Conservation (phyloP, 2,113 vertebrate genomes). For the Myxocyprinus asiaticus region DNA sequence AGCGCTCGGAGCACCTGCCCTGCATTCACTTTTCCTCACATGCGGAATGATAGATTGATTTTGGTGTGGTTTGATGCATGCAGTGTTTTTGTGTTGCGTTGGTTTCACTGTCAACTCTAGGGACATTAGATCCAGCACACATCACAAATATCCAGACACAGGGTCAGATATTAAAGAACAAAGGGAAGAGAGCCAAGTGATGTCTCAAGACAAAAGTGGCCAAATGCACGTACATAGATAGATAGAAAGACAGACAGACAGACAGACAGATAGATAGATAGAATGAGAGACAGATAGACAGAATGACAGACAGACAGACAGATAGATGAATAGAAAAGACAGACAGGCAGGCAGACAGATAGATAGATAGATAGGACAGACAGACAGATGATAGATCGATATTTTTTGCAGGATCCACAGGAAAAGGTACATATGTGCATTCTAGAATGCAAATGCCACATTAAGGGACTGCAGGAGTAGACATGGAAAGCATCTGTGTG, state of each 20-base stretch:
- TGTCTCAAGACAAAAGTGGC: neutral
- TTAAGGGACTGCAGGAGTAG: neutral
- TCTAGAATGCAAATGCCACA: neutral
- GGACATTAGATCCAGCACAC: constrained; percentile 20
- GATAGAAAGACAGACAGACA: neutral
- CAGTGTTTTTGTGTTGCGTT: neutral
- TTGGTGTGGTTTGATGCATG: neutral
- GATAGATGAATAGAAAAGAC: too few relatives aligned
- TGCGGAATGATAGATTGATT: constrained; percentile 3
- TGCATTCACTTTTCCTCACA: neutral
- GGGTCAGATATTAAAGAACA: neutral
- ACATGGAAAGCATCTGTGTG: constrained; percentile 5
- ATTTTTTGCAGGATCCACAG: too few relatives aligned
- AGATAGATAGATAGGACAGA: too few relatives aligned
- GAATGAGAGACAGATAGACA: too few relatives aligned
- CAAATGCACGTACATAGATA: neutral
- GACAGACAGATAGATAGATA: too few relatives aligned
- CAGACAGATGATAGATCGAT: too few relatives aligned
- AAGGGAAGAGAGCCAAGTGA: neutral
- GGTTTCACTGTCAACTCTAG: neutral
- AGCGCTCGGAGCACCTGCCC: neutral
- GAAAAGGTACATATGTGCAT: too few relatives aligned
- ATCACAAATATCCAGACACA: neutral
- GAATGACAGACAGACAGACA: too few relatives aligned
- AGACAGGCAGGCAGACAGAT: too few relatives aligned